Evolutionary conservation across 2,888 invertebrate species (phyloP).

Genomic region (Punctoribates punctum): DNA sequence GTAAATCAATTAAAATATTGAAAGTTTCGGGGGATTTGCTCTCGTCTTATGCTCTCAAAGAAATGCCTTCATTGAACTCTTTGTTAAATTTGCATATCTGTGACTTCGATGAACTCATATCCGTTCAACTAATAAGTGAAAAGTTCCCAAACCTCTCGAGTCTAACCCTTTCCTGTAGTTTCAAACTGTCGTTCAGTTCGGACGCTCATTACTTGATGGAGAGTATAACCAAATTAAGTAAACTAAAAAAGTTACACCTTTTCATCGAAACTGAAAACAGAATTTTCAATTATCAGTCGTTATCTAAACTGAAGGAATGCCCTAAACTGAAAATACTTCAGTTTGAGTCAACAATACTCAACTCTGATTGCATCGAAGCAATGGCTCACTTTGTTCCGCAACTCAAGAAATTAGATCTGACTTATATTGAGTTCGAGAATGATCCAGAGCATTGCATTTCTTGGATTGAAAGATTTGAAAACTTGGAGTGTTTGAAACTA

Average conservation of each 20-base stretch:
- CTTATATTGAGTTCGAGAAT: not conserved
- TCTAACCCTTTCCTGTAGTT: not conserved
- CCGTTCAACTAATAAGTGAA: not conserved
- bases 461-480: not conserved
- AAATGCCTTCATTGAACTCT: not conserved
- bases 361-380: not conserved
- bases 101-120: not conserved
- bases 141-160: not conserved
- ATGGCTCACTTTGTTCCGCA: not conserved
- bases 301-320: not conserved
- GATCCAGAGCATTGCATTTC: not conserved
- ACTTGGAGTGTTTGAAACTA: constrained; percentile 3
- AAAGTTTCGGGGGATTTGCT: constrained; percentile 1
- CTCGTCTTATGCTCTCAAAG: not conserved
- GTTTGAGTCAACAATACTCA: not conserved
- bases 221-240: not conserved
- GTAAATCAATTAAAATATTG: not conserved
- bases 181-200: too few relatives aligned
- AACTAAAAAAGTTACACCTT: not conserved
- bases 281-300: not conserved
- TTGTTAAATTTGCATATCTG: constrained; percentile 4
- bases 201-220: not conserved
- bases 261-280: not conserved
- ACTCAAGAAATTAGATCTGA: not conserved
- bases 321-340: not conserved